phyloP scores from a whole-genome alignment of 2,888 invertebrate species.

The Torymus texanus region DNA sequence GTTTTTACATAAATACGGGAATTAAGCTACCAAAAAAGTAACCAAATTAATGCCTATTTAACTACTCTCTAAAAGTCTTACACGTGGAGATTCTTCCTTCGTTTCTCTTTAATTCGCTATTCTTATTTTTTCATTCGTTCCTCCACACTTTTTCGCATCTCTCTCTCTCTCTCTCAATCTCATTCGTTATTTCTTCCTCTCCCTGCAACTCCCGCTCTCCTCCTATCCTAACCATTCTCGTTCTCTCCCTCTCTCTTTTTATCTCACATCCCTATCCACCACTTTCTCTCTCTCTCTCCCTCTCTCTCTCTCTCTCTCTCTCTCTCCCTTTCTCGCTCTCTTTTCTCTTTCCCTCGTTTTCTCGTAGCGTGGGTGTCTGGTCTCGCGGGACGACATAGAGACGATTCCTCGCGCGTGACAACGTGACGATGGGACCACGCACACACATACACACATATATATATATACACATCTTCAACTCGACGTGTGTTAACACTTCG shows the following conservation, averaged over 20 bases:
- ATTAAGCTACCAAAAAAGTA: neutral
- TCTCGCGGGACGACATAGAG: conserved; percentile 65
- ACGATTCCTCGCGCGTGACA: conserved; percentile 61
- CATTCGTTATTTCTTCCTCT: too few relatives aligned
- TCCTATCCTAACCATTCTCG: too few relatives aligned
- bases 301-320: neutral
- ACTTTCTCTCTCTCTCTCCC: neutral
- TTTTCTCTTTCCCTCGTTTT: conserved; percentile 23
- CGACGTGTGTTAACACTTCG: conserved; percentile 61
- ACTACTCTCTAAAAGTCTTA: conserved; percentile 1
- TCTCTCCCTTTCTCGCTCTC: neutral
- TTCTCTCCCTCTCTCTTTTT: neutral
- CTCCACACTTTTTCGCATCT: too few relatives aligned
- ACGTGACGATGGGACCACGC: conserved; percentile 59
- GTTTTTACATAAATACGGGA: too few relatives aligned
- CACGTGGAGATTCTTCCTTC: neutral
- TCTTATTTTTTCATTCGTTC: too few relatives aligned
- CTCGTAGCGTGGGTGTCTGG: conserved; percentile 26
- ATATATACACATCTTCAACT: conserved; percentile 2
- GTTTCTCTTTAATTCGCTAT: too few relatives aligned
- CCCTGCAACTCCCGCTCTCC: too few relatives aligned
- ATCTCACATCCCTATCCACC: neutral
- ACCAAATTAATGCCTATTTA: conserved; percentile 13
- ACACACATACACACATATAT: conserved; percentile 4
- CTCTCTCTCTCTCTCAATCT: too few relatives aligned